phyloP scores from a whole-genome alignment of 2,113 vertebrate species.

The Cyanistes caeruleus region DNA sequence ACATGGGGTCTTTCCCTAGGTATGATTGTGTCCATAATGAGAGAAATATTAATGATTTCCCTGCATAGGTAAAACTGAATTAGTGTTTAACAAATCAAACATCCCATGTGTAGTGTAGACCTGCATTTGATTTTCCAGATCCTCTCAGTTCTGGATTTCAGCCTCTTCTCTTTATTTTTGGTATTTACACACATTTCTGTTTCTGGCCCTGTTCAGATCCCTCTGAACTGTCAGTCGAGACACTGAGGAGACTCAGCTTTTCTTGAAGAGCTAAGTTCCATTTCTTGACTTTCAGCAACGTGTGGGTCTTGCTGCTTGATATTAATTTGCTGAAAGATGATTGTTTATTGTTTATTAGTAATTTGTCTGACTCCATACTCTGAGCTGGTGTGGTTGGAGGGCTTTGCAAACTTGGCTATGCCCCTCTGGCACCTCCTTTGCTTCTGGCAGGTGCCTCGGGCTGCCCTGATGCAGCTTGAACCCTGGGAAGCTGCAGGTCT shows the following conservation, averaged over 20 bases:
- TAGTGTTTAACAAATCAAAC: background rate
- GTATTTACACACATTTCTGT: background rate
- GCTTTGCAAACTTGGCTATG: background rate
- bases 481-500: background rate
- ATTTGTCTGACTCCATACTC: background rate
- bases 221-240: background rate
- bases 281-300: background rate
- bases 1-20: background rate
- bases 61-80: background rate
- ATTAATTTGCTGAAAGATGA: background rate
- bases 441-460: background rate
- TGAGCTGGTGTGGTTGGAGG: background rate
- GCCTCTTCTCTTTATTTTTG: background rate
- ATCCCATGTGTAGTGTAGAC: background rate
- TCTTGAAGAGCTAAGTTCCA: background rate
- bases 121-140: background rate
- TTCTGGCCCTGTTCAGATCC: background rate
- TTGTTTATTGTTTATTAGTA: background rate
- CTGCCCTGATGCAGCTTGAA: background rate
- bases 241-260: background rate
- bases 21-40: background rate
- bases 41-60: background rate
- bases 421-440: background rate
- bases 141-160: background rate
- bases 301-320: background rate